Base-by-base conservation (phyloP, 2,888 invertebrate genomes). In the Drosophila algonquin region DNA sequence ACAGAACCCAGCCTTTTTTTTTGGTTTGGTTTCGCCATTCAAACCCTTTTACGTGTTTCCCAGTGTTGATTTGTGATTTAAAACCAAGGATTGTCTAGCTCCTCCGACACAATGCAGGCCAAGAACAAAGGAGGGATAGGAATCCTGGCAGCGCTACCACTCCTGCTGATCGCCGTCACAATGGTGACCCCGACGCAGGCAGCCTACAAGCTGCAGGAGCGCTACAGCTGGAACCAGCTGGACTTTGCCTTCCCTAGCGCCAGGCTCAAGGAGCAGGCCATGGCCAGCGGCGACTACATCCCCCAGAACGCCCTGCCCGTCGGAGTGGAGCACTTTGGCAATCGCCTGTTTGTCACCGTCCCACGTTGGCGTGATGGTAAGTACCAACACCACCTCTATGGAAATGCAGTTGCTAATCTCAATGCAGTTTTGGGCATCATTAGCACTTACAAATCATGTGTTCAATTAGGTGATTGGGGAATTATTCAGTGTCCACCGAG, bases 241-340 rank as follows among this genome's bases (percentile, higher is more conserved):
- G 97, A 97, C 91, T 97, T 95, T 92, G 95, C 94, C 46, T 97
- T 94, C 91, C 95, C 96, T 1, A 94, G 94, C 75, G 93, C 94
- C 21, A 92, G 93, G 56, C 92, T 94, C 9, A 94, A 95, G 83
- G 93, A 94, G 76, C 93, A 94, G 72, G 96, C 96, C 0, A 91
- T 96, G 9, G 90, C 93, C 46, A 94, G 93, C 0, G 95, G 95
- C 6, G 94, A 94, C 53, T 95, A 95, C 77, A 94, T 95, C 10
- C 96, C 96, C 0, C 95, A 96, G 89, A 97, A 97, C 89, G 96
- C 94, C 58, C 92, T 97, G 1, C 97, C 97, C 0, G 96, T 97
- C 1, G 97, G 97, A 21, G 94, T 97, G 32, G 97, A 97, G 91
- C 93, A 96, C 68, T 96, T 95, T 95, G 94, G 93, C 73, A 95